Base-by-base conservation (phyloP, 2,797 vertebrate species). In the Acanthopagrus latus region DNA sequence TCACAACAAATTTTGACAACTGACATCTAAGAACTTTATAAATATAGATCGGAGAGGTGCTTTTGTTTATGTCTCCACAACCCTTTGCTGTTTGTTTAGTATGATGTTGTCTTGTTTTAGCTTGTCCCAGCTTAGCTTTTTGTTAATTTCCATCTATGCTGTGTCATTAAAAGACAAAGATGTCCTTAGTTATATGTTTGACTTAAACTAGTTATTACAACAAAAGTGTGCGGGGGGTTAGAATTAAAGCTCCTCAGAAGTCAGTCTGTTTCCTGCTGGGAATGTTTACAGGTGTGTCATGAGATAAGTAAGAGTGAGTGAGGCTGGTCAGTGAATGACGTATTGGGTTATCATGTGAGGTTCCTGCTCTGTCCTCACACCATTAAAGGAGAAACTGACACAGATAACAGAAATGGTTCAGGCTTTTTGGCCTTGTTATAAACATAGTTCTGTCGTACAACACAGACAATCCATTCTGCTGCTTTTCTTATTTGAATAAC, bases 281-380 rank as follows among this genome's bases (percentile, higher is more conserved):
- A 88, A 78, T 43, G 43, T 74, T 50, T 44, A 65, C 83, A 89
- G 88, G 83, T 90, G 87, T 83, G 76, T 85, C 63, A 8, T 20
- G 5, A 52, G 56, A 82, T 78, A 71, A 69, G 75, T 11, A n/a
- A 60, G 13, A 1, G 4, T 20, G 46, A 68, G 52, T 59, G 13
- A 69, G 16, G 59, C 74, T 62, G 64, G 20, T 16, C 51, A 52
- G 38, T 27, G 21, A 62, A 38, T 58, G 71, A 83, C 3, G 7
- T 14, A 16, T 23, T 38, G 9, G 7, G 7, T 65, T 60, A 18
- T 76, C 60, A 54, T 43, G 43, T 80, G 57, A 78, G 21, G 17
- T 51, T 23, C 21, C 27, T 16, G 3, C 12, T 73, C 9, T 21
- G 13, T 38, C 48, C 11, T 57, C 21, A n/a, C 48, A 27, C 44